phyloP scores from a whole-genome alignment of 2,797 vertebrate genomes.

The Notoglanidium macrostoma region DNA sequence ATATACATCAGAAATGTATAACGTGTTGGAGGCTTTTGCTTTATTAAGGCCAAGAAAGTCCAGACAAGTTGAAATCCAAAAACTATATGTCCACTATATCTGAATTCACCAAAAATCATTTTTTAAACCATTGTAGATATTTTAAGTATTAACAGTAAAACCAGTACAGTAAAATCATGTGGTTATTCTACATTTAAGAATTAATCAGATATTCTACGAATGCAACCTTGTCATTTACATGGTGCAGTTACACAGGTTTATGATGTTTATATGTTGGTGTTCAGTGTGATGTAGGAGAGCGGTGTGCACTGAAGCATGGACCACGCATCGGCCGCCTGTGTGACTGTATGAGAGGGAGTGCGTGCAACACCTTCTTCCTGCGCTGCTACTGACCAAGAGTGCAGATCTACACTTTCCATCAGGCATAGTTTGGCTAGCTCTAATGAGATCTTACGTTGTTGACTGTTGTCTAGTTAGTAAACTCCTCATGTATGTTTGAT shows the following conservation, averaged over 20 bases:
- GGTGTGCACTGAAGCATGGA: slow-evolving; percentile 81
- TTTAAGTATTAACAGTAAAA: neutral
- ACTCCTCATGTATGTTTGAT: slow-evolving; percentile 16
- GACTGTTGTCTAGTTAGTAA: slow-evolving; percentile 40
- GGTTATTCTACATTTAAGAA: neutral
- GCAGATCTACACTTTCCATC: slow-evolving; percentile 30
- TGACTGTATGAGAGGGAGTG: slow-evolving; percentile 80
- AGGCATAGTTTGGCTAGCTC: slow-evolving; percentile 16
- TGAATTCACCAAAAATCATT: neutral
- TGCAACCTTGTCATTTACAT: neutral
- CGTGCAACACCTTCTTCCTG: slow-evolving; percentile 83
- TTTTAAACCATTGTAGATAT: neutral
- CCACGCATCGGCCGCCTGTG: slow-evolving; percentile 82
- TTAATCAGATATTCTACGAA: neutral
- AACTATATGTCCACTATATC: neutral
- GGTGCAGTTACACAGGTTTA: neutral
- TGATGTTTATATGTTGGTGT: slow-evolving; percentile 3
- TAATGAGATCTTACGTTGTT: slow-evolving; percentile 27
- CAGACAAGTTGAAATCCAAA: neutral
- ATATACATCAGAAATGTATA: neutral
- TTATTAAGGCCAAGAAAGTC: neutral
- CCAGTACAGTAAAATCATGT: neutral
- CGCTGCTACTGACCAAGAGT: slow-evolving; percentile 76
- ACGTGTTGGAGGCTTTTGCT: neutral
- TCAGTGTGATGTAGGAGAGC: slow-evolving; percentile 80